These are phyloP conservation scores for Morelia viridis DNA, from an alignment of 2,797 vertebrate species.

Conservation along the genomic window DNA sequence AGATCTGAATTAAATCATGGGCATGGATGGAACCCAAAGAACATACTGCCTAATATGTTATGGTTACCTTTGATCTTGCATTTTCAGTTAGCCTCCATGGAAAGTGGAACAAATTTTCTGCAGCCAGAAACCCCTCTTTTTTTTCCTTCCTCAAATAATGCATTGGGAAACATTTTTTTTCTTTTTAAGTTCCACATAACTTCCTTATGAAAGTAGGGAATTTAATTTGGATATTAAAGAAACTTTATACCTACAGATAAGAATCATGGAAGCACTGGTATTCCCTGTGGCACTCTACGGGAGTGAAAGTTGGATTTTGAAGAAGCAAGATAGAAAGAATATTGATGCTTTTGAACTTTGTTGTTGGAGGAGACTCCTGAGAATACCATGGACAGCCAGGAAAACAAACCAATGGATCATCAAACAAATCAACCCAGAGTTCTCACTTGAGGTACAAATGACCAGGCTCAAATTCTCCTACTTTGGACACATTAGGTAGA, in stretches of 20 bases:
- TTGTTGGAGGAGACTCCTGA: not conserved
- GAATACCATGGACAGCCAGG: too few relatives aligned
- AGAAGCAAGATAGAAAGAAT: not conserved
- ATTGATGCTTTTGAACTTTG: not conserved
- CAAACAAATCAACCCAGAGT: too few relatives aligned
- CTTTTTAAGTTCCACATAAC: slow-evolving; percentile 4
- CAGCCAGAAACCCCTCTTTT: slow-evolving; percentile 41
- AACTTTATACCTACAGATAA: not conserved
- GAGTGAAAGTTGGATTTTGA: not conserved
- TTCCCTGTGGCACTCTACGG: not conserved
- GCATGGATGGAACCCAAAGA: not conserved
- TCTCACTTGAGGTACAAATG: too few relatives aligned
- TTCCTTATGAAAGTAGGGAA: not conserved
- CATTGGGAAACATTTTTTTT: not conserved
- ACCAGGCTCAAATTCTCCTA: too few relatives aligned
- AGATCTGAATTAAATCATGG: not conserved
- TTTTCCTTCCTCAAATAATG: slow-evolving; percentile 31
- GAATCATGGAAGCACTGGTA: not conserved
- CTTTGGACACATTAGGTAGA: too few relatives aligned
- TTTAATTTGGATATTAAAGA: not conserved
- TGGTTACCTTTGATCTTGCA: not conserved
- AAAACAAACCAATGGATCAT: too few relatives aligned
- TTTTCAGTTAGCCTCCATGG: not conserved
- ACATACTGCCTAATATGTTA: not conserved
- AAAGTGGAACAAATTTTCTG: slow-evolving; percentile 43